phyloP scores from a whole-genome alignment of 2,888 invertebrate species.

The Trachelus troglodyta region DNA sequence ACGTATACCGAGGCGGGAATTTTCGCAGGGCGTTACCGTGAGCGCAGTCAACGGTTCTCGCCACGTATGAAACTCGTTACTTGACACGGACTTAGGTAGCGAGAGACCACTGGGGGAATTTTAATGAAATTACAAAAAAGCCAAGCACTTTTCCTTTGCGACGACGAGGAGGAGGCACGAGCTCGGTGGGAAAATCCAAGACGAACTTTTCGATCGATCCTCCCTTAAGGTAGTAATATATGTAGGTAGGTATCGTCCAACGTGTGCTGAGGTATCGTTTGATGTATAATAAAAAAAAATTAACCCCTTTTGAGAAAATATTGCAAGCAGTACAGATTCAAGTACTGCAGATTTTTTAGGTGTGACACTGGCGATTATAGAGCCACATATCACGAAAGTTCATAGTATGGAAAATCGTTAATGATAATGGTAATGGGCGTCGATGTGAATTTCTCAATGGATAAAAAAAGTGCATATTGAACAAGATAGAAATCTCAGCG shows the following conservation, averaged over 20 bases:
- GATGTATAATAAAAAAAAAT: neutral
- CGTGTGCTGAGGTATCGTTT: neutral
- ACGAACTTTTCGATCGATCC: neutral
- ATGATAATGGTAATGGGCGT: neutral
- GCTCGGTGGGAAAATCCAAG: neutral
- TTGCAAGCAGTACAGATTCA: neutral
- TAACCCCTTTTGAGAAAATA: neutral
- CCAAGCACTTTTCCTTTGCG: neutral
- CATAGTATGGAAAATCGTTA: neutral
- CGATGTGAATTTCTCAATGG: neutral
- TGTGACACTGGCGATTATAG: no score
- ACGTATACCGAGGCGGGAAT: neutral
- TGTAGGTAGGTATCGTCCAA: neutral
- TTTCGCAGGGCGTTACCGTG: neutral
- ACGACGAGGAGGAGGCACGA: neutral
- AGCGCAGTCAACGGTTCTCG: neutral
- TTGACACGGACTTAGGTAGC: neutral
- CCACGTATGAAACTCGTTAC: neutral
- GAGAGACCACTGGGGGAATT: neutral
- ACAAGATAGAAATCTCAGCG: neutral
- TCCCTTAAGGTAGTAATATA: neutral
- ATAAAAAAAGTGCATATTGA: neutral
- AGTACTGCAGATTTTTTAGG: neutral
- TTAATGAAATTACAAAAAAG: neutral
- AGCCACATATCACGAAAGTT: neutral